phyloP scores from a whole-genome alignment of 2,888 invertebrate species.

The Brachycybe producta region DNA sequence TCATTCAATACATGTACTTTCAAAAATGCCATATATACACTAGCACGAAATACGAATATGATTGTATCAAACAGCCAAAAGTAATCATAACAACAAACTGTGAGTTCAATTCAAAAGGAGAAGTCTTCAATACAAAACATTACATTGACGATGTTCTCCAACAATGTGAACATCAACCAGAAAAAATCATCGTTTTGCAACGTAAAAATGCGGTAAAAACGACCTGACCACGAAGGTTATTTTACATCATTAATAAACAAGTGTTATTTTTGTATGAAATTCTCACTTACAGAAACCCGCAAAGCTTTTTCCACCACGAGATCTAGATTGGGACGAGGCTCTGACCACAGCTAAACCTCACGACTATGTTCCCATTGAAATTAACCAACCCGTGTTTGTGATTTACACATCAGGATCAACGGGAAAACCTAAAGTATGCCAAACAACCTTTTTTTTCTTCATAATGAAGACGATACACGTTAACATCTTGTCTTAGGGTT shows the following conservation, averaged over 20 bases:
- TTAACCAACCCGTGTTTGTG: constrained; percentile 80
- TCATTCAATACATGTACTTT: neutral
- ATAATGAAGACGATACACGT: too few species aligned
- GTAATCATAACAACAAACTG: constrained; percentile 80
- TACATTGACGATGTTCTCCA: too few species aligned
- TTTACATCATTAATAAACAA: neutral
- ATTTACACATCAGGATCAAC: constrained; percentile 63
- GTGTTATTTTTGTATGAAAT: neutral
- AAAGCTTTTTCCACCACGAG: neutral
- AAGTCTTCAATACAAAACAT: too few species aligned
- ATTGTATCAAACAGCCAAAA: constrained; percentile 47
- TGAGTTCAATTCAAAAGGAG: too few species aligned
- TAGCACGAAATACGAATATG: neutral
- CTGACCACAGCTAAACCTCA: constrained; percentile 48
- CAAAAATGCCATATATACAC: too few species aligned
- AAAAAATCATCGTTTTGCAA: too few species aligned
- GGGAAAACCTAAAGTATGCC: constrained; percentile 54
- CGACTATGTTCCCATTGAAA: constrained; percentile 71
- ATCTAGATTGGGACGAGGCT: constrained; percentile 31
- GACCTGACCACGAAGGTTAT: neutral
- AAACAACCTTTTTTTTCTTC: too few species aligned
- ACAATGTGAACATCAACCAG: too few species aligned
- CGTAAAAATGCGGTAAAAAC: too few species aligned
- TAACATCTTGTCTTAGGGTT: too few species aligned
- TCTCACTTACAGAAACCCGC: constrained; percentile 41